A percentile compares a stretch with the other conserved stretches of the same genome.
Conservation (phyloP, 92 coral and sea anemone genomes). For the Heliopora coerulea region DNA sequence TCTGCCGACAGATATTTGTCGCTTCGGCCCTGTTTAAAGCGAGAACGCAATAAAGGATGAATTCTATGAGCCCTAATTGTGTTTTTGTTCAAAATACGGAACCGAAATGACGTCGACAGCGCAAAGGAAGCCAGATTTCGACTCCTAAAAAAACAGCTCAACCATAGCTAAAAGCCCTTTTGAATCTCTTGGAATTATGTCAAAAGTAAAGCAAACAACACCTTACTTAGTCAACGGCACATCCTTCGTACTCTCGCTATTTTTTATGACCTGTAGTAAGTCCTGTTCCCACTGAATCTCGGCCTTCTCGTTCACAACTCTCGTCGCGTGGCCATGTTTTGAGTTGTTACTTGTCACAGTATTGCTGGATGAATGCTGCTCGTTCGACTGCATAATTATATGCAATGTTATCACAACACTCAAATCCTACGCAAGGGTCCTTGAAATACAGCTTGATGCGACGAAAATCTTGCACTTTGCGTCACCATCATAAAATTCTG, state of each 20-base stretch:
- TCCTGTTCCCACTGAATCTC: slow-evolving; percentile 31
- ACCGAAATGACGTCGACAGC: no score
- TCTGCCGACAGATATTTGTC: slow-evolving; percentile 33
- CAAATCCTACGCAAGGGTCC: neutral
- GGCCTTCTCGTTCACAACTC: neutral
- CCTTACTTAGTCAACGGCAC: slow-evolving; percentile 37
- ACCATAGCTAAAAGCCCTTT: neutral
- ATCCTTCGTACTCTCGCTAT: slow-evolving; percentile 26
- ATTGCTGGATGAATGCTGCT: slow-evolving; percentile 1
- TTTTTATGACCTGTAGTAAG: slow-evolving; percentile 26
- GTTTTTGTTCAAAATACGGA: no score
- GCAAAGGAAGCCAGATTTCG: neutral
- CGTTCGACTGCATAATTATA: slow-evolving; percentile 43
- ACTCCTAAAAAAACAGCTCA: neutral
- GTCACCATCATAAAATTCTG: neutral
- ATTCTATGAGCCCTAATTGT: no score
- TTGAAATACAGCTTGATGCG: slow-evolving; percentile 11
- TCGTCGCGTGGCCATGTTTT: slow-evolving; percentile 28
- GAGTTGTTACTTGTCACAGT: neutral
- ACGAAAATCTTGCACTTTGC: neutral
- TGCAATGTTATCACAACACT: slow-evolving; percentile 24
- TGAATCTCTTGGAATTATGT: neutral
- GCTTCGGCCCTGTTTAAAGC: slow-evolving; percentile 43
- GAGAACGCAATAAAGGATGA: neutral
- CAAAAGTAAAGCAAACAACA: neutral